phyloP scores from a whole-genome alignment of 2,797 vertebrate genomes.

The Myiothlypis coronata region DNA sequence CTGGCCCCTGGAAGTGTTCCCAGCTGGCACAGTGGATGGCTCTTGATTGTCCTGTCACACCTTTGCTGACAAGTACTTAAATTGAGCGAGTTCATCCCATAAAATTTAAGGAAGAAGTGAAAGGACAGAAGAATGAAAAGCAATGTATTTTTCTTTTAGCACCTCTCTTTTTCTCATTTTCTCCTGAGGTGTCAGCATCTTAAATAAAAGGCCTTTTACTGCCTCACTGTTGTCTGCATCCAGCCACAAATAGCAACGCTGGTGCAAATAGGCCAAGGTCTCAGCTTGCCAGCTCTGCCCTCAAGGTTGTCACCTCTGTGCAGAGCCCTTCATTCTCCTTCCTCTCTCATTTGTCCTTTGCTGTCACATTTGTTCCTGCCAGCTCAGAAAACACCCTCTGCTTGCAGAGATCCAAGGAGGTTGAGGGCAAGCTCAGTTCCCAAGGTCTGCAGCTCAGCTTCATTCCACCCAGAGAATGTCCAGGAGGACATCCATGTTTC shows the following conservation, averaged over 20 bases:
- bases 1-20: not conserved
- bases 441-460: not conserved
- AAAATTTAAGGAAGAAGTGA: slow-evolving; percentile 23
- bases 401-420: not conserved
- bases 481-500: not conserved
- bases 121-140: slow-evolving; percentile 14
- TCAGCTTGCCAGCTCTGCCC: not conserved
- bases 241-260: not conserved
- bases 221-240: slow-evolving; percentile 45
- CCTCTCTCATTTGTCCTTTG: slow-evolving; percentile 11
- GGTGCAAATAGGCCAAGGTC: slow-evolving; percentile 4
- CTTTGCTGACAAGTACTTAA: slow-evolving; percentile 25
- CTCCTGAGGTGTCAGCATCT: not conserved
- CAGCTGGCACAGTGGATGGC: not conserved
- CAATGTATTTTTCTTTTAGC: slow-evolving; percentile 30
- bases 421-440: not conserved
- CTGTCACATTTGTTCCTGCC: slow-evolving; percentile 10
- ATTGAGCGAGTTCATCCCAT: not conserved
- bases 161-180: slow-evolving; percentile 45
- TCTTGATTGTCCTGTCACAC: not conserved
- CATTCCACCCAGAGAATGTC: not conserved
- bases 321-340: not conserved
- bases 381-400: not conserved
- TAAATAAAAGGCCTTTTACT: slow-evolving; percentile 62
- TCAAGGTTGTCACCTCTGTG: slow-evolving; percentile 1